Conservation (phyloP, 2,888 invertebrate genomes). For the Campoplex nolae region DNA sequence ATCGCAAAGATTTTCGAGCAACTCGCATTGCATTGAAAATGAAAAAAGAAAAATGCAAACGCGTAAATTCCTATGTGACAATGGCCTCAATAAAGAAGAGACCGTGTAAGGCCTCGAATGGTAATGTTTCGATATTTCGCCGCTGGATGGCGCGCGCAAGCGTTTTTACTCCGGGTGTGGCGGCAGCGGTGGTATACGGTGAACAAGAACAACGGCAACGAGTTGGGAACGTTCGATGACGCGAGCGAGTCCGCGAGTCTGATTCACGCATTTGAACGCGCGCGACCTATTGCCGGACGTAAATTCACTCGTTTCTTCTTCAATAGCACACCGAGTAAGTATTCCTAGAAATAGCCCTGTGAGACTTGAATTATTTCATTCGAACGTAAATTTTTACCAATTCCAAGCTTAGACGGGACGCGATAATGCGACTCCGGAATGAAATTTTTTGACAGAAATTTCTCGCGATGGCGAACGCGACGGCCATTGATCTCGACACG, state of each 20-base stretch:
- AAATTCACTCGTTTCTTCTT: conserved; percentile 19
- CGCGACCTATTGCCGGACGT: neutral
- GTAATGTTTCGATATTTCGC: neutral
- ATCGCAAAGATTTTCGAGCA: neutral
- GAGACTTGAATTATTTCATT: neutral
- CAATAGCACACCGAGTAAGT: conserved; percentile 53
- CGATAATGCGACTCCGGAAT: neutral
- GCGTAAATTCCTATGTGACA: conserved; percentile 52
- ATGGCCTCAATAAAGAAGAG: conserved; percentile 68
- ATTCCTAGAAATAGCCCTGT: neutral
- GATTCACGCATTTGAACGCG: conserved; percentile 64
- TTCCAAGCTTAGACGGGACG: neutral
- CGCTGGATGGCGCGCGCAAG: conserved; percentile 64
- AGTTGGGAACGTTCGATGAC: conserved; percentile 6
- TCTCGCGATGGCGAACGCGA: conserved; percentile 54
- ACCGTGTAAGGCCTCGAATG: conserved; percentile 62
- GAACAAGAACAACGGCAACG: no score
- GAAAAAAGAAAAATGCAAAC: conserved; percentile 8
- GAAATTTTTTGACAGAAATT: conserved; percentile 55
- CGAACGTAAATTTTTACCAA: neutral
- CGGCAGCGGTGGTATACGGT: conserved; percentile 19
- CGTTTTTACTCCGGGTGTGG: conserved; percentile 56
- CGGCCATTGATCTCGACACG: conserved; percentile 60
- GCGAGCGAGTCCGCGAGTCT: conserved; percentile 66
- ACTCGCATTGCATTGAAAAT: no score